Percentiles rank a stretch among this genome's conserved stretches.
Conservation (phyloP, 1,140 invertebrate species). For the Batillaria attramentaria region DNA sequence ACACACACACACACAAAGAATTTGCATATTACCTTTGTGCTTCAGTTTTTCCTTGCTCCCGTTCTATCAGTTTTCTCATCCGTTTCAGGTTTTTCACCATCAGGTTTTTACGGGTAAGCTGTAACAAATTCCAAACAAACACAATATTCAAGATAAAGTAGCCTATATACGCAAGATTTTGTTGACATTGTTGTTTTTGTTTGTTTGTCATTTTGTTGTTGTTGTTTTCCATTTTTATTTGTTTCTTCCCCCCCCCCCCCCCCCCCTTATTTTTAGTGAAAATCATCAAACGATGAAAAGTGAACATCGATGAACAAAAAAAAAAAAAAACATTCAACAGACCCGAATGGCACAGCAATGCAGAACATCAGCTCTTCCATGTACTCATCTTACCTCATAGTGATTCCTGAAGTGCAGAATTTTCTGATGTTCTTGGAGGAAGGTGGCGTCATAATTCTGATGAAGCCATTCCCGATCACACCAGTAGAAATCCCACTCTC, state of each 20-base stretch:
- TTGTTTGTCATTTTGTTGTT: not conserved
- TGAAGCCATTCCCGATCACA: conserved; percentile 74
- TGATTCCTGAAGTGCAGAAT: conserved; percentile 75
- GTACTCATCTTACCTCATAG: conserved; percentile 72
- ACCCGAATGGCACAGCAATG: too few relatives aligned
- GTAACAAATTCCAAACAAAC: conserved; percentile 18
- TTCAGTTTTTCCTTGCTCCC: conserved; percentile 67
- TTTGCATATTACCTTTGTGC: conserved; percentile 56
- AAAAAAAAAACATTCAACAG: not conserved
- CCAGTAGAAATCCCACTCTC: conserved; percentile 75
- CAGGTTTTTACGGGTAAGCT: conserved; percentile 73
- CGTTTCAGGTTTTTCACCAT: conserved; percentile 74
- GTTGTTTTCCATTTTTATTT: not conserved
- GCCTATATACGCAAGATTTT: too few relatives aligned
- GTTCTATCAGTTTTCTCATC: conserved; percentile 68
- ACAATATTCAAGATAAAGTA: too few relatives aligned
- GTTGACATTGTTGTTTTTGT: too few relatives aligned
- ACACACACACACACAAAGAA: too few relatives aligned
- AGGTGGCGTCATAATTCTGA: conserved; percentile 72
- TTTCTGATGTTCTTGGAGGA: conserved; percentile 73
- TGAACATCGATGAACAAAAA: not conserved
- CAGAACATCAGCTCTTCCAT: too few relatives aligned
- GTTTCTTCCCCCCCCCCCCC: not conserved
- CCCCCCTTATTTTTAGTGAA: not conserved
- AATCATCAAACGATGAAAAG: not conserved